A percentile compares a stretch with the other conserved stretches of the same genome.
Evolutionary conservation across 2,113 vertebrate species (phyloP).

Genomic region (Hystrix brachyura): DNA sequence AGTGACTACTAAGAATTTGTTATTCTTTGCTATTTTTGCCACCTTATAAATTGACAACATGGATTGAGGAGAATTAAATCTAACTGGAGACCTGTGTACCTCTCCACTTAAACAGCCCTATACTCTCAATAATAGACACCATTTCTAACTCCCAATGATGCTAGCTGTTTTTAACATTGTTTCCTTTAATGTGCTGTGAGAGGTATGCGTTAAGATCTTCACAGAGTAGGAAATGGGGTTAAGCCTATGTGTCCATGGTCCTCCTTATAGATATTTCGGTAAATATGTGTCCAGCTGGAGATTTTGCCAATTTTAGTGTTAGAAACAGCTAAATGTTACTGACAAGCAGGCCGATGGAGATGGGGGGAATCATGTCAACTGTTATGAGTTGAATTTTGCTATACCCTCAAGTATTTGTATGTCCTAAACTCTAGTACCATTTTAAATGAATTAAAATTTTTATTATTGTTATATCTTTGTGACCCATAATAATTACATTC

Average conservation of each 20-base stretch:
- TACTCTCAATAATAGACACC: not conserved
- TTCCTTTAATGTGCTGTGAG: not conserved
- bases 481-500: not conserved
- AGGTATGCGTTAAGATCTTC: not conserved
- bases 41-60: slow-evolving; percentile 75
- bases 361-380: not conserved
- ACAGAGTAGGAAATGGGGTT: not conserved
- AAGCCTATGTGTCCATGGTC: not conserved
- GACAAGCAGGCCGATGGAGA: not conserved
- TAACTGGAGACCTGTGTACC: not conserved
- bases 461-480: not conserved
- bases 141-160: not conserved
- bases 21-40: slow-evolving; percentile 76
- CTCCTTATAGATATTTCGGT: not conserved
- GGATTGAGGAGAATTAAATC: slow-evolving; percentile 67
- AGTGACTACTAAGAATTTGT: slow-evolving; percentile 83
- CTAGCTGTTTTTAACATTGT: not conserved
- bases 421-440: not conserved
- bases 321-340: not conserved
- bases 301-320: not conserved
- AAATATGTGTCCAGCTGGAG: not conserved
- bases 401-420: not conserved
- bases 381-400: not conserved
- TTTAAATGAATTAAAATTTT: not conserved
- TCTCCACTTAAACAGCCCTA: not conserved